These are phyloP conservation scores for Dichetophora obliterata DNA, from an alignment of 2,888 invertebrate species.

Conservation along the genomic window DNA sequence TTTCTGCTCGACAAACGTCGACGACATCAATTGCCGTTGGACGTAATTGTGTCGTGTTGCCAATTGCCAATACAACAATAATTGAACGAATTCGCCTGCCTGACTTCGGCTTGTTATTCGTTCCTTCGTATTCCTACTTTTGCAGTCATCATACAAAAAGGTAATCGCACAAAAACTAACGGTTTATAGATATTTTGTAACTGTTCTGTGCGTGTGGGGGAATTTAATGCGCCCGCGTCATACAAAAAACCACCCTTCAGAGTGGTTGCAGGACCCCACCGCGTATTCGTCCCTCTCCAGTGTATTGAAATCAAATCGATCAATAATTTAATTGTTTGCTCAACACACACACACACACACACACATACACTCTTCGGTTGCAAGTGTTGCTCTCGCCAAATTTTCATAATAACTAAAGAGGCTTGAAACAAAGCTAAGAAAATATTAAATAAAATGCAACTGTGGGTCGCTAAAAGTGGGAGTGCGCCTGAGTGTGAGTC, in stretches of 20 bases:
- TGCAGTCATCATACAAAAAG: not conserved
- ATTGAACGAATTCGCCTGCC: slow-evolving; percentile 13
- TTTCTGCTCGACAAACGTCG: slow-evolving; percentile 7
- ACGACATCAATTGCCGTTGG: slow-evolving; percentile 32
- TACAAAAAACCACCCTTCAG: slow-evolving; percentile 10
- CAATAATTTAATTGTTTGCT: slow-evolving; percentile 46
- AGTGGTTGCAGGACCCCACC: not conserved
- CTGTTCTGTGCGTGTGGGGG: slow-evolving; percentile 29
- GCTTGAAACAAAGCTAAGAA: not conserved
- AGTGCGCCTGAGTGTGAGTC: slow-evolving; percentile 2
- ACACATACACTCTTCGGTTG: not conserved
- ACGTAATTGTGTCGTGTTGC: slow-evolving; percentile 43
- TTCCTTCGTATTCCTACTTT: not conserved
- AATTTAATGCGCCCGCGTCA: slow-evolving; percentile 38
- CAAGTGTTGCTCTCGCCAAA: not conserved
- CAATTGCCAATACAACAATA: slow-evolving; percentile 46
- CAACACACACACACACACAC: slow-evolving; percentile 12
- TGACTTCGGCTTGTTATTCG: not conserved
- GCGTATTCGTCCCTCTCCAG: not conserved
- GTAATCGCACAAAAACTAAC: slow-evolving; percentile 32
- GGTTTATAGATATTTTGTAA: slow-evolving; percentile 42
- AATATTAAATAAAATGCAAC: slow-evolving; percentile 25
- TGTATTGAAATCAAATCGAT: slow-evolving; percentile 43
- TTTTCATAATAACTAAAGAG: not conserved
- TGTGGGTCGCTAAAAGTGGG: slow-evolving; percentile 12